Conservation (phyloP, 2,797 vertebrate species). For the Hyperoplus immaculatus region DNA sequence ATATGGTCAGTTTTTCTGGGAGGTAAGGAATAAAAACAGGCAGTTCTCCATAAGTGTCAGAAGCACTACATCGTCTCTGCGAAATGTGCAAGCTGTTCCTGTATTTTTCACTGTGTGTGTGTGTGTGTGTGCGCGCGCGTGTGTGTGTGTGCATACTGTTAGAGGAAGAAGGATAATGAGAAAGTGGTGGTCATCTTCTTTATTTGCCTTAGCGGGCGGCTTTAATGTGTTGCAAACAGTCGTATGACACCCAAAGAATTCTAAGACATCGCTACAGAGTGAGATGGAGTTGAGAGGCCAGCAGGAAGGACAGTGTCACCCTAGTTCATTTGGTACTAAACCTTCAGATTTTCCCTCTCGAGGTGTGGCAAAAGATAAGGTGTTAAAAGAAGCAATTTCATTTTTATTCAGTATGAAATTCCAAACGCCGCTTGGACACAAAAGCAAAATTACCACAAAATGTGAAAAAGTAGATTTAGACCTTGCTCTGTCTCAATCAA, state of each 20-base stretch:
- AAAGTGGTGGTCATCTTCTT: conserved; percentile 9
- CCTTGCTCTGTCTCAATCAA: conserved; percentile 1
- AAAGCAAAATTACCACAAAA: background rate
- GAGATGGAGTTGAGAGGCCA: conserved; percentile 9
- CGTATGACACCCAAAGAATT: background rate
- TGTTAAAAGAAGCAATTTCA: background rate
- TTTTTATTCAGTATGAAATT: background rate
- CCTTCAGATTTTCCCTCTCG: background rate
- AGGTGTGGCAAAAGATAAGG: background rate
- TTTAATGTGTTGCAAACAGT: background rate
- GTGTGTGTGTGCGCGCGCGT: conserved; percentile 11
- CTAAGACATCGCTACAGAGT: background rate
- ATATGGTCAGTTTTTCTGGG: conserved; percentile 20
- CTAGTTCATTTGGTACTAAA: background rate
- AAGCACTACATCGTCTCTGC: conserved; percentile 55
- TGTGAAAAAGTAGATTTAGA: background rate
- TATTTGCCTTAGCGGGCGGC: background rate
- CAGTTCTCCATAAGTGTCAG: conserved; percentile 49
- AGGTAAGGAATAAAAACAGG: conserved; percentile 31
- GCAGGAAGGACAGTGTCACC: background rate
- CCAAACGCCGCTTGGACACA: background rate
- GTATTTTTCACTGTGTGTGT: conserved; percentile 36
- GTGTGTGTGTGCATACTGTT: conserved; percentile 9
- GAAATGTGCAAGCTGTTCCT: conserved; percentile 67
- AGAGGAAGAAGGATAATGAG: conserved; percentile 18